Conservation (phyloP, 2,888 invertebrate species). For the Caenorhabditis zanzibari region DNA sequence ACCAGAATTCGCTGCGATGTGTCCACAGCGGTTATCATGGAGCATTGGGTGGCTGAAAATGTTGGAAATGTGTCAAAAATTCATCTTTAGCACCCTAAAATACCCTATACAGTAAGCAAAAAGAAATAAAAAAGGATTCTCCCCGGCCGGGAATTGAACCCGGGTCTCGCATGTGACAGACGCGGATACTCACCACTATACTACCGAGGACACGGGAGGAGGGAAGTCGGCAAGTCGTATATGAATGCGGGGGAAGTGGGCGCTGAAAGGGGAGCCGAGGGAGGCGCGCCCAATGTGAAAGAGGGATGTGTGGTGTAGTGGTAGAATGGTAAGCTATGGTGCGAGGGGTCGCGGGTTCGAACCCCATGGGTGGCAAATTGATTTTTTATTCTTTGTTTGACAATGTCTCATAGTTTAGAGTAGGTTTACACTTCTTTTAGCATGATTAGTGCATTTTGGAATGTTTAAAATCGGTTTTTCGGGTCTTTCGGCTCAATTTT, state of each 20-base stretch:
- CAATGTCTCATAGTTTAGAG: too few species aligned
- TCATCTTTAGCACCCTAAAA: not conserved
- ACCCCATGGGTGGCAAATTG: too few species aligned
- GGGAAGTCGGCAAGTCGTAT: slow-evolving; percentile 1
- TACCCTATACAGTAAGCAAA: not conserved
- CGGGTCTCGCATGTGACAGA: slow-evolving; percentile 77
- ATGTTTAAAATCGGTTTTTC: not conserved
- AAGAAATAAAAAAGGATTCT: slow-evolving; percentile 22
- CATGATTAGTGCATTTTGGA: too few species aligned
- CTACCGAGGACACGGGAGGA: slow-evolving; percentile 66
- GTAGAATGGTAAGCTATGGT: not conserved
- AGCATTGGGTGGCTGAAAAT: slow-evolving; percentile 53
- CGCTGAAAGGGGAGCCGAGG: not conserved
- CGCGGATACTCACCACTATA: slow-evolving; percentile 76
- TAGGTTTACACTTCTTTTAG: too few species aligned
- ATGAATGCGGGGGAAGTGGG: not conserved
- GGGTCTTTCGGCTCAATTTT: too few species aligned
- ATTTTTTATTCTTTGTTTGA: too few species aligned
- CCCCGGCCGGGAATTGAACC: slow-evolving; percentile 73
- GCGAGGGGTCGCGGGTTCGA: not conserved
- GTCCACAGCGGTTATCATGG: slow-evolving; percentile 62
- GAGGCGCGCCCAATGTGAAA: too few species aligned
- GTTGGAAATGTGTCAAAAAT: not conserved
- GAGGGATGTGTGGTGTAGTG: too few species aligned
- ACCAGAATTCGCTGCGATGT: slow-evolving; percentile 46